Percentiles rank a stretch among this genome's conserved stretches.
Conservation (phyloP, 2,888 invertebrate genomes). For the Subacronicta megacephala region DNA sequence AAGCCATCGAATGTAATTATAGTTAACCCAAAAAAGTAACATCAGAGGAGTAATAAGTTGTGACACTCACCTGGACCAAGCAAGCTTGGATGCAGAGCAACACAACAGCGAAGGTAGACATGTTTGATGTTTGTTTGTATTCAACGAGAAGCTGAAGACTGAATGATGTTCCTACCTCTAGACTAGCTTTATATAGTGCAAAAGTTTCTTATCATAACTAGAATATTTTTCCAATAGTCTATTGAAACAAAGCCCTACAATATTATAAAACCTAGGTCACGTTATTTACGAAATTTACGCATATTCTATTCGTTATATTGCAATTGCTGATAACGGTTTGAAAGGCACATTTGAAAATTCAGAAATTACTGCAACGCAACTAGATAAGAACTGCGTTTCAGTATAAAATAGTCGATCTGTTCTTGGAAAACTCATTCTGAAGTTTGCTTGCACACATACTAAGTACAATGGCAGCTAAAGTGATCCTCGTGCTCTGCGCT, state of each 20-base stretch:
- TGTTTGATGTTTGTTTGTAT: conserved; percentile 40
- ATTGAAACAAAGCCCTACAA: not conserved
- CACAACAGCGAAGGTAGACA: conserved; percentile 46
- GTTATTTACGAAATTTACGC: not conserved
- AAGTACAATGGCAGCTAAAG: conserved; percentile 58
- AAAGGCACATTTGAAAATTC: not conserved
- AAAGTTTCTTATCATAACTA: conserved; percentile 6
- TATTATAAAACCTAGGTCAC: not conserved
- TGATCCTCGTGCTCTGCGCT: conserved; percentile 57
- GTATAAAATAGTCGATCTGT: conserved; percentile 20
- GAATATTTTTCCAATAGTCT: not conserved
- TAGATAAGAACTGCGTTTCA: conserved; percentile 16
- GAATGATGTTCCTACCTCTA: conserved; percentile 9
- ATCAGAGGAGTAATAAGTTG: not conserved
- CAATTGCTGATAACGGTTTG: conserved; percentile 11
- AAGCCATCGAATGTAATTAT: no score
- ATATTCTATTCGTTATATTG: conserved; percentile 3
- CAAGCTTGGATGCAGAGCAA: conserved; percentile 8
- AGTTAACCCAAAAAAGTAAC: no score
- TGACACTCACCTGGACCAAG: conserved; percentile 7
- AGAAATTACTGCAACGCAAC: not conserved
- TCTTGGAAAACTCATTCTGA: conserved; percentile 17
- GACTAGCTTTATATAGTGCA: conserved; percentile 11
- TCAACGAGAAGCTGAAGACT: conserved; percentile 32
- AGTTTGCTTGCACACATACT: conserved; percentile 9